A percentile compares a stretch with the other conserved stretches of the same genome.
Conservation (phyloP, 2,113 vertebrate species). For the Myiozetetes cayanensis region DNA sequence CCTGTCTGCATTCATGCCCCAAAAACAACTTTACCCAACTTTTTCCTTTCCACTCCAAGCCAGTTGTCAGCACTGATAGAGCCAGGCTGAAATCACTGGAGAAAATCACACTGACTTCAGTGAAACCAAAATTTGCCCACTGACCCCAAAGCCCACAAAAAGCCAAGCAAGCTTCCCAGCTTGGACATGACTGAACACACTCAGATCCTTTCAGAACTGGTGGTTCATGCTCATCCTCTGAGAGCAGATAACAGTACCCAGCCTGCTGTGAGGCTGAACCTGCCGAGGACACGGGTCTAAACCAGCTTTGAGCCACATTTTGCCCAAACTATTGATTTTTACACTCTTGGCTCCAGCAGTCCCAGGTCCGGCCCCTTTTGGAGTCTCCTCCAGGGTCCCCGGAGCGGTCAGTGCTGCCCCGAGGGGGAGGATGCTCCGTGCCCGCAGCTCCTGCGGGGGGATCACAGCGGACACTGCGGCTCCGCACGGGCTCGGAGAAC, state of each 20-base stretch:
- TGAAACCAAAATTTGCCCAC: neutral
- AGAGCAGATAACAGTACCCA: neutral
- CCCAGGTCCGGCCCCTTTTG: neutral
- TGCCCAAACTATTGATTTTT: neutral
- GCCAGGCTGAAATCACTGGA: neutral
- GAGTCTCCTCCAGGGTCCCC: neutral
- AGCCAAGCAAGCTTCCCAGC: neutral
- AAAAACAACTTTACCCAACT: neutral
- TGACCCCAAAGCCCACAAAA: neutral
- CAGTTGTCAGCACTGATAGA: neutral
- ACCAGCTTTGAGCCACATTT: neutral
- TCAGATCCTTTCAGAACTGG: neutral
- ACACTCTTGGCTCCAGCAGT: neutral
- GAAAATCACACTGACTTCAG: neutral
- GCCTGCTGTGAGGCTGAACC: neutral
- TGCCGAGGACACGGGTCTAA: neutral
- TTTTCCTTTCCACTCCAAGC: neutral
- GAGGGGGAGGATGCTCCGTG: fast-evolving
- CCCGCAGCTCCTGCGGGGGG: neutral
- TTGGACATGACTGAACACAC: neutral
- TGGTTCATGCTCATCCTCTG: neutral
- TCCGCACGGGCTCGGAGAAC: neutral
- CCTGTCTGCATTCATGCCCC: neutral
- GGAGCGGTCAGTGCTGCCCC: fast-evolving
- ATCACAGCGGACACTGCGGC: neutral